A percentile compares a stretch with the other conserved stretches of the same genome.
Evolutionary conservation across 2,113 vertebrate genomes (phyloP).

Genomic region (Varanus salvator): DNA sequence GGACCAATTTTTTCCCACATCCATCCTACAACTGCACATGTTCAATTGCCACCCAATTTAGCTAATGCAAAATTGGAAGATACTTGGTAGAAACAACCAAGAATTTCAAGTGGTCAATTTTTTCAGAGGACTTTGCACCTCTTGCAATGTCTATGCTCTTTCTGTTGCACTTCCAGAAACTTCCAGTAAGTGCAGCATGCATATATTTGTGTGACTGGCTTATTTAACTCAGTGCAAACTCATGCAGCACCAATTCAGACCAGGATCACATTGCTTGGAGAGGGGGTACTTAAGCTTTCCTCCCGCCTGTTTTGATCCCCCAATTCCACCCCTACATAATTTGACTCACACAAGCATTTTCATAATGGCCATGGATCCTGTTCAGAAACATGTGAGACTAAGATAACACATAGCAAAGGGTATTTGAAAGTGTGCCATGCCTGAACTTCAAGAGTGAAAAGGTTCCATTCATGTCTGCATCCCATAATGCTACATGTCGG

Average conservation of each 20-base stretch:
- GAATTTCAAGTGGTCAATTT: neutral
- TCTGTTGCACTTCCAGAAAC: neutral
- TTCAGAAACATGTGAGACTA: no score
- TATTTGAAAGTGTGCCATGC: neutral
- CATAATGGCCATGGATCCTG: neutral
- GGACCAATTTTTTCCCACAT: no score
- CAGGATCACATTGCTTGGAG: no score
- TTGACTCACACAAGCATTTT: neutral
- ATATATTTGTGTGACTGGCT: neutral
- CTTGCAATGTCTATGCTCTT: neutral
- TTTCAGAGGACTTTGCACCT: neutral
- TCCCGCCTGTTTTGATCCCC: no score
- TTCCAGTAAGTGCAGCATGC: neutral
- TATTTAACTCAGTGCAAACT: no score
- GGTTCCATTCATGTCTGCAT: neutral
- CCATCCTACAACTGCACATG: no score
- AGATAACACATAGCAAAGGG: neutral
- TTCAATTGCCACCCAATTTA: no score
- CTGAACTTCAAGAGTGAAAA: neutral
- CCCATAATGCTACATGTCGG: neutral
- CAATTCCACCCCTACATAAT: no score
- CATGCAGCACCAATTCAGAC: no score
- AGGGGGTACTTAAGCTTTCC: no score
- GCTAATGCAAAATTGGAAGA: no score
- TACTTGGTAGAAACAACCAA: no score